phyloP scores from a whole-genome alignment of 2,888 invertebrate genomes.

The Trissolcus brochymenae region DNA sequence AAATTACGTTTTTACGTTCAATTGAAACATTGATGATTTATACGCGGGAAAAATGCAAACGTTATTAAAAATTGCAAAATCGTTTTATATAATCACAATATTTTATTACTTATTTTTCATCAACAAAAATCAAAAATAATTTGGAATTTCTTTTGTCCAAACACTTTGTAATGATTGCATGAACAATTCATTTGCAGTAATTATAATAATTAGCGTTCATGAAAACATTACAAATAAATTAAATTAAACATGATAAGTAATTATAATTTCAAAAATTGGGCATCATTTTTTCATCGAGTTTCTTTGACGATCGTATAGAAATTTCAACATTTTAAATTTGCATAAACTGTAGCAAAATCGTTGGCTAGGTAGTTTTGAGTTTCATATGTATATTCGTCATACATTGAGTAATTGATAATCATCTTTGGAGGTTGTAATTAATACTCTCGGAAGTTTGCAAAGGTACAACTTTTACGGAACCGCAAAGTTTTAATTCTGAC shows the following conservation, averaged over 20 bases:
- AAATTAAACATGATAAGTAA: background rate
- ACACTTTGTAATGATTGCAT: constrained; percentile 21
- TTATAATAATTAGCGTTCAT: constrained; percentile 44
- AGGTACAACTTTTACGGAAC: constrained; percentile 51
- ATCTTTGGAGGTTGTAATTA: constrained; percentile 53
- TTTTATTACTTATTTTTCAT: background rate
- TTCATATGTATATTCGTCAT: constrained; percentile 27
- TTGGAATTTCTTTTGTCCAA: background rate
- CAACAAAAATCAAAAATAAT: constrained; percentile 10
- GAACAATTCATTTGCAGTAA: constrained; percentile 46
- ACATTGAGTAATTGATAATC: constrained; percentile 54
- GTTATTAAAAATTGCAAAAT: too few relatives aligned
- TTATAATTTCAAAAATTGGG: background rate
- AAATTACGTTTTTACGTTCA: too few relatives aligned
- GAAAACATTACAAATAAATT: background rate
- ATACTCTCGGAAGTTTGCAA: constrained; percentile 50
- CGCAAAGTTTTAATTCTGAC: constrained; percentile 57
- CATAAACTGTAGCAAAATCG: constrained; percentile 11
- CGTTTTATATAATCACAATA: too few relatives aligned
- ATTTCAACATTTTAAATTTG: too few relatives aligned
- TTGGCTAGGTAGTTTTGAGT: constrained; percentile 18
- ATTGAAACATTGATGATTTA: too few relatives aligned
- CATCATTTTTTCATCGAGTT: constrained; percentile 1
- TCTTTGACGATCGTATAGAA: too few relatives aligned
- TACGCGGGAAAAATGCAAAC: too few relatives aligned